Percentiles rank a stretch among this genome's conserved stretches.
Evolutionary conservation across 2,888 invertebrate species (phyloP).

Genomic region (Caenorhabditis sp.): DNA sequence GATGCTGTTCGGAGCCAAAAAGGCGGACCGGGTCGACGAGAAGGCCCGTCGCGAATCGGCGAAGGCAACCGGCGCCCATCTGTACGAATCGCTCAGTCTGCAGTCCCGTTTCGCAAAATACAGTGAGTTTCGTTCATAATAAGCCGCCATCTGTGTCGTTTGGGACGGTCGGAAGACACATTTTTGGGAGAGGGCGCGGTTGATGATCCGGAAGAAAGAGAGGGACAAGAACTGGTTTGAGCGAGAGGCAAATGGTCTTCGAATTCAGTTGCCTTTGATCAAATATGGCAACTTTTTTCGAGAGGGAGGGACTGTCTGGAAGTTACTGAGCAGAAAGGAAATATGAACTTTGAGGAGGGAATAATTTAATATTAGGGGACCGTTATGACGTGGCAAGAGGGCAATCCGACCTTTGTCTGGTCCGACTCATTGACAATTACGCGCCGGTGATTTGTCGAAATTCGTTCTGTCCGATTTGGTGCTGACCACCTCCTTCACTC

Average conservation of each 20-base stretch:
- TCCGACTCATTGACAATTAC: no score
- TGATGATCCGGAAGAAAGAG: conserved; percentile 43
- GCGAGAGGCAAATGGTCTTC: conserved; percentile 31
- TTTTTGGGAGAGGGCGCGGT: conserved; percentile 16
- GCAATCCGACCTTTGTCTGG: no score
- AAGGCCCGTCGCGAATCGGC: conserved; percentile 56
- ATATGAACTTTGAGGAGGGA: no score
- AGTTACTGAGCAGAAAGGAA: conserved; percentile 8
- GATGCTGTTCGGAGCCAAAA: conserved; percentile 75
- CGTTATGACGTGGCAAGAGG: no score
- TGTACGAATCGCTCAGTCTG: conserved; percentile 81
- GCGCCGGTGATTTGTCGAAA: not conserved
- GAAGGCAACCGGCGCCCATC: conserved; percentile 80
- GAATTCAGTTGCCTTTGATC: conserved; percentile 26
- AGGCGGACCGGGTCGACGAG: conserved; percentile 80
- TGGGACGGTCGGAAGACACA: no score
- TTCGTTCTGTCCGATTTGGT: conserved; percentile 1
- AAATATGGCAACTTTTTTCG: conserved; percentile 29
- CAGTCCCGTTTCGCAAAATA: conserved; percentile 79
- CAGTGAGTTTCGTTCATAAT: conserved; percentile 34
- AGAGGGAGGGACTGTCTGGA: conserved; percentile 16
- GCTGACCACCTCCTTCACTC: conserved; percentile 15
- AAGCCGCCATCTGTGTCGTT: conserved; percentile 41
- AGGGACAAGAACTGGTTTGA: conserved; percentile 13
- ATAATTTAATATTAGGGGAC: no score